Evolutionary conservation across 1,140 invertebrate species (phyloP).

Genomic region (Zelostemma sp.): DNA sequence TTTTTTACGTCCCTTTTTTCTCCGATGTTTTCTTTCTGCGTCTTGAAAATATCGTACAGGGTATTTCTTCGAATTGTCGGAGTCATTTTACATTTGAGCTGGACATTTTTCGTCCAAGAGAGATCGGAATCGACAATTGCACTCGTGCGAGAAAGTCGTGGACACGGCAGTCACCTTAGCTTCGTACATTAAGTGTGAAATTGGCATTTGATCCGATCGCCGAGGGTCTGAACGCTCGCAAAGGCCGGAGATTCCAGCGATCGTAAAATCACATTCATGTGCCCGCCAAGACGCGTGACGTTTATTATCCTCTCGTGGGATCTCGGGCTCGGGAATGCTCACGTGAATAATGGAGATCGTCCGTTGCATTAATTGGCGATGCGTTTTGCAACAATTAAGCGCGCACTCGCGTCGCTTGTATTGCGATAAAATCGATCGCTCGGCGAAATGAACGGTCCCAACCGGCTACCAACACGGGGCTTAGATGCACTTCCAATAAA

Average conservation of each 20-base stretch:
- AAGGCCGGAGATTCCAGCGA: constrained; percentile 10
- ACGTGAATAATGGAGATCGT: constrained; percentile 37
- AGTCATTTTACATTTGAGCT: too few relatives aligned
- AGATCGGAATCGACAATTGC: too few relatives aligned
- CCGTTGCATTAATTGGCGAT: constrained; percentile 50
- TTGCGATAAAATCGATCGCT: constrained; percentile 48
- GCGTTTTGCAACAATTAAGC: constrained; percentile 52
- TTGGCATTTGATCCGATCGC: constrained; percentile 5
- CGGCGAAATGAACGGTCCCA: constrained; percentile 15
- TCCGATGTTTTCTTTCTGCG: too few relatives aligned
- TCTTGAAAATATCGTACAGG: too few relatives aligned
- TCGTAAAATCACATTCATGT: background rate
- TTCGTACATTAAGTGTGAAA: background rate
- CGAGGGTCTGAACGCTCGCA: constrained; percentile 19
- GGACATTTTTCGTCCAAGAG: too few relatives aligned
- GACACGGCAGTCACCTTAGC: too few relatives aligned
- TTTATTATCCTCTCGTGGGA: constrained; percentile 27
- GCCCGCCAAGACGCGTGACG: constrained; percentile 23
- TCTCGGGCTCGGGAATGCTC: constrained; percentile 25
- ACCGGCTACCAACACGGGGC: background rate
- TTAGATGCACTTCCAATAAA: too few relatives aligned
- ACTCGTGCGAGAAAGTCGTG: too few relatives aligned
- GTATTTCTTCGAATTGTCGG: too few relatives aligned
- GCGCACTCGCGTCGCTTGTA: constrained; percentile 40
- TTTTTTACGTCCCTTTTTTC: too few relatives aligned